Base-by-base conservation (phyloP, 30 jellyfish, hydroid and myxozoan species). In the Pseudorhiza aurosa region DNA sequence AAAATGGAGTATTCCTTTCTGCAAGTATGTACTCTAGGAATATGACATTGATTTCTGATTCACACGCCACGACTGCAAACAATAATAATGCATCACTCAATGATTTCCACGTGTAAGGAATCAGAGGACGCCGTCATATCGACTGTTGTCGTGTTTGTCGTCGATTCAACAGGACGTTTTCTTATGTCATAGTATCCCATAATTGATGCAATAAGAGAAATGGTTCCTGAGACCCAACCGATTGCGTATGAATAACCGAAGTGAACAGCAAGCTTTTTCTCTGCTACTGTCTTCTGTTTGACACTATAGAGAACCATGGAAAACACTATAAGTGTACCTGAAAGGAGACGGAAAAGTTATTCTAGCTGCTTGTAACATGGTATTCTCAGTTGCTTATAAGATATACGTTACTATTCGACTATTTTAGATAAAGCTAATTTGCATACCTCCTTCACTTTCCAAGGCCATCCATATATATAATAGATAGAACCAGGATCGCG, bases 201-300 rank as follows among this genome's bases (percentile, higher is more conserved):
- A 60, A 59, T 18, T 25, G 89, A 62, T 24, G 89, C 79, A 2
- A 77, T 27, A 2, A 29, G 4, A 37, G 59, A n/a, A 7, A 77
- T 33, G 0, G 89, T 14, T 8, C 67, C 78, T n/a, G 70, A 45
- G 3, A 50, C 62, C 89, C 89, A 77, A 31, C 89, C 82, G 10
- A 47, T 47, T 12, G 62, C 62, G 43, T 58, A 77, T 4, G 89
- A 77, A 29, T 43, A 77, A 2, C 81, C 89, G 32, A 59, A 77
- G n/a, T 47, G 19, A 21, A 77, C 89, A 11, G 0, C 44, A 2
- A 2, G 32, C 26, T 25, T 21, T 60, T 35, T 32, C 0, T 43
- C 2, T 3, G 58, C 72, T 4, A 39, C 59, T 11, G 81, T 77
- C 17, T 44, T 77, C 63, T 77, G 53, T 37, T 62, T 58, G 22